These are phyloP conservation scores for Burhinus bistriatus DNA, from an alignment of 2,113 vertebrate species.

Conservation along the genomic window DNA sequence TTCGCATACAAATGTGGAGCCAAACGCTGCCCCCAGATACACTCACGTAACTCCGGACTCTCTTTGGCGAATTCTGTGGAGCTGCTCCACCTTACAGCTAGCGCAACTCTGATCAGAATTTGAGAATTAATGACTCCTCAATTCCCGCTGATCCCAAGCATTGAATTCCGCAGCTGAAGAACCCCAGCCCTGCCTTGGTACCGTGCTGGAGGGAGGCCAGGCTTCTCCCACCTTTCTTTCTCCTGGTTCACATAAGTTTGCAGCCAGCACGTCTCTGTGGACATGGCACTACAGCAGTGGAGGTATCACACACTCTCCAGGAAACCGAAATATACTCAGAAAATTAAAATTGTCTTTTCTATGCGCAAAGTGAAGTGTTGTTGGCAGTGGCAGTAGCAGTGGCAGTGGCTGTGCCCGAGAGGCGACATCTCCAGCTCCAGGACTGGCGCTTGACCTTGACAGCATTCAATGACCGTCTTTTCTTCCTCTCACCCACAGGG, in stretches of 20 bases:
- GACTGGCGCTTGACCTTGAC: neutral
- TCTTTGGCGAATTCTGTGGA: neutral
- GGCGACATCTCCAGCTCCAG: neutral
- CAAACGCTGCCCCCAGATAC: neutral
- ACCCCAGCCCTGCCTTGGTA: neutral
- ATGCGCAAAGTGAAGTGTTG: neutral
- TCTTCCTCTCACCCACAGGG: neutral
- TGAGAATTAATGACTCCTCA: neutral
- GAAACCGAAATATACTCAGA: neutral
- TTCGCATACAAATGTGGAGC: neutral
- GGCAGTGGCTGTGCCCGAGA: neutral
- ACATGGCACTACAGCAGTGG: rapidly evolving
- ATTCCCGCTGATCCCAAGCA: neutral
- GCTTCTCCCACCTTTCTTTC: neutral
- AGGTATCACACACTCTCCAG: neutral
- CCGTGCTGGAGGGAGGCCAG: neutral
- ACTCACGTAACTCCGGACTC: neutral
- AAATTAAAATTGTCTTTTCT: neutral
- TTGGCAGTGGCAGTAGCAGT: neutral
- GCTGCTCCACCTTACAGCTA: neutral
- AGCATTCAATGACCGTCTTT: rapidly evolving
- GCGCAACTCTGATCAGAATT: neutral
- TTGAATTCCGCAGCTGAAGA: neutral
- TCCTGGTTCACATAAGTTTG: neutral
- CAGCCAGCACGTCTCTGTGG: neutral